Percentiles rank a stretch among this genome's conserved stretches.
phyloP scores from a whole-genome alignment of 2,888 invertebrate genomes.

The Acanthococcus lagerstroemiae region DNA sequence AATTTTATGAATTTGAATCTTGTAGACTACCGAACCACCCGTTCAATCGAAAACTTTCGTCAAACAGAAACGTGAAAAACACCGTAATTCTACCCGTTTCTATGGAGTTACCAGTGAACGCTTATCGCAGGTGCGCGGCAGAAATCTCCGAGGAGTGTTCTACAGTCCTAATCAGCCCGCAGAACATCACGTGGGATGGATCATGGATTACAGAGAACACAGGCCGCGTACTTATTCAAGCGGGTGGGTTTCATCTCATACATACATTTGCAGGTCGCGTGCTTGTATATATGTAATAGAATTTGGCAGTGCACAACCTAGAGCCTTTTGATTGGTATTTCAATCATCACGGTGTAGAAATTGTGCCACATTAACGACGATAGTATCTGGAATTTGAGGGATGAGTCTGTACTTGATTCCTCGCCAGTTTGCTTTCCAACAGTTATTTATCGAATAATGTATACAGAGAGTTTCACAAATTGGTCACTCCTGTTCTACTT shows the following conservation, averaged over 20 bases:
- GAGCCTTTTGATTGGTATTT: constrained; percentile 11
- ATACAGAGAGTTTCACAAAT: no score
- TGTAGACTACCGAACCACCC: constrained; percentile 6
- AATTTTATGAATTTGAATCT: no score
- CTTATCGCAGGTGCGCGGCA: constrained; percentile 43
- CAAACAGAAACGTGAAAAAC: constrained; percentile 20
- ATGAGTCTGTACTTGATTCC: no score
- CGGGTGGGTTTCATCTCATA: constrained; percentile 45
- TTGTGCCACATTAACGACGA: constrained; percentile 22
- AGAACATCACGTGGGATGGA: constrained; percentile 95
- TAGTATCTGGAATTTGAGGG: no score
- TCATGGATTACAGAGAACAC: constrained; percentile 84
- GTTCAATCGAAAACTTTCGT: constrained; percentile 8
- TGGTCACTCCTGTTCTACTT: no score
- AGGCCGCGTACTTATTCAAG: constrained; percentile 66
- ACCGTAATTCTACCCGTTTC: constrained; percentile 50
- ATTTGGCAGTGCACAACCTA: constrained; percentile 6
- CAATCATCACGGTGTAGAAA: constrained; percentile 20
- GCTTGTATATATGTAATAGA: no score
- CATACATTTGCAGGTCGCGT: not conserved
- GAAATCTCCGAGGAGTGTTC: constrained; percentile 78
- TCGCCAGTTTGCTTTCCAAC: no score
- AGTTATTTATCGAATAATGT: no score
- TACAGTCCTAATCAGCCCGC: constrained; percentile 87
- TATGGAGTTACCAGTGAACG: constrained; percentile 85